Evolutionary conservation across 2,797 vertebrate genomes (phyloP), one percentile per base, ranked within the genome.

Genomic region (Macroramphosus scolopax): DNA sequence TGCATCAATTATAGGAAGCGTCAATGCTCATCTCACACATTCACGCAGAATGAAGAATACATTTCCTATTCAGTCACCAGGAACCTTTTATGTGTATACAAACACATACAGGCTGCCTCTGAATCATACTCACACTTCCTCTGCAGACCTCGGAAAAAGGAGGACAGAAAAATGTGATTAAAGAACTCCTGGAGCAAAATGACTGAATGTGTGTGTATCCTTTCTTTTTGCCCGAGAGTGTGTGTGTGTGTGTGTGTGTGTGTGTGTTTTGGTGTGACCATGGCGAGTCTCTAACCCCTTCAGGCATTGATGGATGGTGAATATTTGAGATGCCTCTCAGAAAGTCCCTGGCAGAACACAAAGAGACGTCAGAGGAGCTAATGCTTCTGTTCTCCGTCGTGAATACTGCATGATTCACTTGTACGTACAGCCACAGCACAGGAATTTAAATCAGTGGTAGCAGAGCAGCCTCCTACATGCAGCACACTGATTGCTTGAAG

Each of bases 241-340:
- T 51, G 52, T 40, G 8, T 28, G 42, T 49, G 2, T 37, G 18
- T 14, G 15, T 37, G n/a, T 24, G 20, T 6, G 31, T 31, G 29
- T 24, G 53, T 28, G 47, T 36, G 45, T 22, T 45, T 54, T 24
- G 30, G 39, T 30, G 30, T 39, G 65, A 40, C 42, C 3, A 2
- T 33, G 47, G 51, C 22, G 10, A 3, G 25, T 68, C 34, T 56
- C 46, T 80, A 65, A 76, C 65, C 64, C 72, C 76, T 51, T 62
- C 48, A 70, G 71, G 59, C 68, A 63, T 32, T 79, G 68, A 81
- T 78, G 65, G 73, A 73, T 77, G 71, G 71, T 82, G 51, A 78
- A 80, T 81, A 78, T 68, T 70, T 53, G 33, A 80, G 72, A 72
- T 66, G 78, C 66, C 68, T 74, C 46, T 50, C 26, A 17, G 63